Percentiles rank a stretch among this genome's conserved stretches.
phyloP scores from a whole-genome alignment of 2,888 invertebrate species.

The Dione juno region DNA sequence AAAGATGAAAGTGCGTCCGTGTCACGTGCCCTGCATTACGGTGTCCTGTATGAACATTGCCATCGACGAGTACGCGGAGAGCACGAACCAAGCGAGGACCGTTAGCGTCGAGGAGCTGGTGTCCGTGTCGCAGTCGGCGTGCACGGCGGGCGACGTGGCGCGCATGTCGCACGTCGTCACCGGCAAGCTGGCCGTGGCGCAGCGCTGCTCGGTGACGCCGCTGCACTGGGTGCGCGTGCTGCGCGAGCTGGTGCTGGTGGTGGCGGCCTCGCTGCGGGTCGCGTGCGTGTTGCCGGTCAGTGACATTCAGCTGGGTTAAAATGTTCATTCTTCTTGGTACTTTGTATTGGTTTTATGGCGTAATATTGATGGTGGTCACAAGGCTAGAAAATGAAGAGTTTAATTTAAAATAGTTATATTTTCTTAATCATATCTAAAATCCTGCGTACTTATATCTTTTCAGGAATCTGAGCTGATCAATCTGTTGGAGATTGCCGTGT shows the following conservation, averaged over 20 bases:
- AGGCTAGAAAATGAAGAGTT: too few relatives aligned
- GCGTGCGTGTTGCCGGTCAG: constrained; percentile 46
- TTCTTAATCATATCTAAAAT: too few relatives aligned
- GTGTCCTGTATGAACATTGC: constrained; percentile 94
- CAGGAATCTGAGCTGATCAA: constrained; percentile 86
- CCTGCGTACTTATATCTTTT: neutral
- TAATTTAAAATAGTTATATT: too few relatives aligned
- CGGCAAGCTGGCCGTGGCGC: constrained; percentile 87
- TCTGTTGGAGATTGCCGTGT: constrained; percentile 89
- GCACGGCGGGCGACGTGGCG: constrained; percentile 91
- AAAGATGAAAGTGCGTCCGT: constrained; percentile 91
- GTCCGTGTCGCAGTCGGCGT: constrained; percentile 88
- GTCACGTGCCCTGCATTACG: constrained; percentile 94
- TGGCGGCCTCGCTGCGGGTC: constrained; percentile 41
- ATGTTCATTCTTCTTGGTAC: too few relatives aligned
- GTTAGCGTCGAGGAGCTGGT: constrained; percentile 85
- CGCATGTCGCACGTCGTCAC: constrained; percentile 93
- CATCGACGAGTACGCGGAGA: constrained; percentile 87
- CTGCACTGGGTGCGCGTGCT: constrained; percentile 88
- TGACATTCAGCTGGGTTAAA: too few relatives aligned
- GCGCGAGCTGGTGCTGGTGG: constrained; percentile 84
- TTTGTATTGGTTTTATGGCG: too few relatives aligned
- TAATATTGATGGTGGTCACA: too few relatives aligned
- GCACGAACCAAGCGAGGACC: constrained; percentile 78
- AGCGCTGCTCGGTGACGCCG: constrained; percentile 83